phyloP scores from a whole-genome alignment of 2,113 vertebrate genomes.

The Panurus biarmicus region DNA sequence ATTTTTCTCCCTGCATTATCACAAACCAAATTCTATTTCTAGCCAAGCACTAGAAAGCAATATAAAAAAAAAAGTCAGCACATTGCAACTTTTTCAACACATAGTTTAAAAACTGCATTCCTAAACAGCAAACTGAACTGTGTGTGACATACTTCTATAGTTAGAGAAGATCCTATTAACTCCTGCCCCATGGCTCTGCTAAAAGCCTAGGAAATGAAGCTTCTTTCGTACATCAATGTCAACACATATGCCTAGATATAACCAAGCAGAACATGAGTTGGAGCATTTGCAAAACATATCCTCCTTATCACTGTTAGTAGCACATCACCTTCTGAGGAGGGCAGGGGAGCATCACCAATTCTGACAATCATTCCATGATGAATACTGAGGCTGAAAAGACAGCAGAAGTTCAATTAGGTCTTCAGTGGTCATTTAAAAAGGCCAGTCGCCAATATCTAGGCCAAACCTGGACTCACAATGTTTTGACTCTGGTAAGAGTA shows the following conservation, averaged over 20 bases:
- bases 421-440: not conserved
- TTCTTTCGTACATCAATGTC: not conserved
- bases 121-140: not conserved
- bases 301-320: not conserved
- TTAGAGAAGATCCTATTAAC: not conserved
- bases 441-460: not conserved
- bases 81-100: not conserved
- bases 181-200: not conserved
- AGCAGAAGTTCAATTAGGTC: not conserved
- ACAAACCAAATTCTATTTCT: not conserved
- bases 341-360: not conserved
- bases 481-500: not conserved
- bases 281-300: not conserved
- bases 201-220: not conserved
- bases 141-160: not conserved
- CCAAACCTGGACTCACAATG: not conserved
- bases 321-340: not conserved
- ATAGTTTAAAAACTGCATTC: not conserved
- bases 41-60: not conserved
- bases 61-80: not conserved
- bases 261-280: not conserved
- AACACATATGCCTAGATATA: not conserved
- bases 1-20: not conserved
- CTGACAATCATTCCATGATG: fast-evolving
- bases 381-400: not conserved